Base-by-base conservation (phyloP, 2,888 invertebrate genomes). In the Poecilobothrus nobilitatus region DNA sequence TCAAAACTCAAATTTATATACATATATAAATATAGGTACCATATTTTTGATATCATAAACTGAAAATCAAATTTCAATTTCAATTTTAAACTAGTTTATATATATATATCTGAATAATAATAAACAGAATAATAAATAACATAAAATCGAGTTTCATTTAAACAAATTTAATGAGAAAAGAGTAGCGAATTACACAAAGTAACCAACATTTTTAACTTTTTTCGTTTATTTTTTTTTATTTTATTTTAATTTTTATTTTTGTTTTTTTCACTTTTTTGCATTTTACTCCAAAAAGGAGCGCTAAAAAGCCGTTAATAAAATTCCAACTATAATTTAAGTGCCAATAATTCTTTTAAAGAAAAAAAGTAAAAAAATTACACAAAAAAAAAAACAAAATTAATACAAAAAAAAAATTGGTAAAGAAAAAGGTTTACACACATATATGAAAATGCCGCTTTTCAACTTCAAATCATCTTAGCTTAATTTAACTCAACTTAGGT, bases 291-390 rank as follows among this genome's bases (percentile, higher is more conserved):
- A 53, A 53, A 53, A 53, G 53, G 53, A 53, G 53, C 53, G 53
- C 53, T 53, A 53, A 53, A 53, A 53, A 53, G 53, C 53, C 53
- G 53, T 53, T 53, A 53, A 53, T 53, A 53, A 53, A 53, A 53
- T 53, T 53, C 53, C 53, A 53, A 15, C 53, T 53, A 53, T 53
- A 53, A 53, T 53, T 53, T 53, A 53, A 53, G 53, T 53, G 53
- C 53, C 53, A 53, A 53, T 53, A 53, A 53, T 53, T 53, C 53
- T 53, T 53, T 53, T 4, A 53, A 53, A 53, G 6, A 53, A 53
- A n/a, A 53, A 18, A 53, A n/a, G n/a, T n/a, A n/a, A n/a, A n/a
- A 53, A 9, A 15, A 53, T 18, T 15, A 53, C 15, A 53, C 6
- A 53, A 53, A 53, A 53, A n/a, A 53, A 53, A 18, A 18, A 53